phyloP scores from a whole-genome alignment of 2,888 invertebrate genomes.

The Hirtodrosophila alboralis region DNA sequence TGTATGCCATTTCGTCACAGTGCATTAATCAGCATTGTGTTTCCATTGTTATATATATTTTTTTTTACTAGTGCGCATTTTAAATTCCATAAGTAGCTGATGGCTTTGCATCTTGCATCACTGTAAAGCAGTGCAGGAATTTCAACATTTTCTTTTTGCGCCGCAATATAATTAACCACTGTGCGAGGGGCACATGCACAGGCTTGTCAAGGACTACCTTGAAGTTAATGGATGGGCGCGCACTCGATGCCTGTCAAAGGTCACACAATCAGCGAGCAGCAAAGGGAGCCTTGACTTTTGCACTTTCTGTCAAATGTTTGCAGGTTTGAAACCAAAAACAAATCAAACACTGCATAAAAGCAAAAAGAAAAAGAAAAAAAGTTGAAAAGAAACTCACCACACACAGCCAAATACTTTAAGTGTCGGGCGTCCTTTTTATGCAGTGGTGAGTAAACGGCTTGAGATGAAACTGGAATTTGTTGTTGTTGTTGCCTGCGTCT shows the following conservation, averaged over 20 bases:
- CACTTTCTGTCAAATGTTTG: constrained; percentile 66
- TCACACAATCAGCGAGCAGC: constrained; percentile 55
- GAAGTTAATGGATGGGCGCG: not conserved
- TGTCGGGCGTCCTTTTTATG: constrained; percentile 57
- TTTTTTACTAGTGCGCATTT: constrained; percentile 16
- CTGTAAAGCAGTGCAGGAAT: constrained; percentile 12
- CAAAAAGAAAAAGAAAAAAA: constrained; percentile 12
- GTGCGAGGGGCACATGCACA: constrained; percentile 25
- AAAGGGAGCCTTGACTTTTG: constrained; percentile 76
- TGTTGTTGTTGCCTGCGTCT: constrained; percentile 42
- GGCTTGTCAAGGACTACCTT: constrained; percentile 53
- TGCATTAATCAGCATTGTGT: constrained; percentile 63
- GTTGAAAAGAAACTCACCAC: constrained; percentile 62
- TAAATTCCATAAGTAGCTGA: constrained; percentile 9
- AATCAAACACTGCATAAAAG: constrained; percentile 26
- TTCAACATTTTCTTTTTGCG: constrained; percentile 8
- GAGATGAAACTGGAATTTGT: constrained; percentile 67
- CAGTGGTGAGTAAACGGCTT: constrained; percentile 31
- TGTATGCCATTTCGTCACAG: constrained; percentile 52
- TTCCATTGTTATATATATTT: constrained; percentile 35
- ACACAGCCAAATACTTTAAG: constrained; percentile 52
- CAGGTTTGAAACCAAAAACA: constrained; percentile 11
- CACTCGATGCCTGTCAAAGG: constrained; percentile 64
- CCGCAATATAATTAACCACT: constrained; percentile 36
- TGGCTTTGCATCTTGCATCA: constrained; percentile 16